Evolutionary conservation across 2,888 invertebrate genomes (phyloP).

Genomic region (Pasiphila rectangulata): DNA sequence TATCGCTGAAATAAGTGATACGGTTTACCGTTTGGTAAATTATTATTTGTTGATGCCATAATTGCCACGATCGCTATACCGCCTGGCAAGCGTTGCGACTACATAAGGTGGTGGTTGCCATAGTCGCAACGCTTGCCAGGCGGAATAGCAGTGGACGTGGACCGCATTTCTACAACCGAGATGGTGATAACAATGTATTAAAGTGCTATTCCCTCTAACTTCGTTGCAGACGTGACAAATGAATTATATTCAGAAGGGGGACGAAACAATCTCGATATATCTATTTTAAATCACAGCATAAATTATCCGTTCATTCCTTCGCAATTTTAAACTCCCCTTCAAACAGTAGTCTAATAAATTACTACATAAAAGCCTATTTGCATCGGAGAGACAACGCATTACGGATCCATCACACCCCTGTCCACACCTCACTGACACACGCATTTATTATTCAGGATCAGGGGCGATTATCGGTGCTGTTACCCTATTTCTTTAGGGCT

Average conservation of each 20-base stretch:
- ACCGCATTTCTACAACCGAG: too few relatives aligned
- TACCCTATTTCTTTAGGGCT: slow-evolving; percentile 51
- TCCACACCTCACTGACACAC: slow-evolving; percentile 37
- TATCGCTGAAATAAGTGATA: too few relatives aligned
- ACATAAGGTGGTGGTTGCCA: too few relatives aligned
- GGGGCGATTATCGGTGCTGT: slow-evolving; percentile 57
- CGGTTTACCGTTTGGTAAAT: too few relatives aligned
- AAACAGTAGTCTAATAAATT: slow-evolving; percentile 21
- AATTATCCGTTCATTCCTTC: background rate
- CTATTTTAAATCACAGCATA: slow-evolving; percentile 4
- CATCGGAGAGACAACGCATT: slow-evolving; percentile 24
- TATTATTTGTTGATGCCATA: too few relatives aligned
- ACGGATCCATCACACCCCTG: slow-evolving; percentile 37
- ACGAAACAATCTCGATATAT: background rate
- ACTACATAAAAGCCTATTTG: slow-evolving; percentile 27
- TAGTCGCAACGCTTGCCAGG: too few relatives aligned
- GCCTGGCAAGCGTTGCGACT: too few relatives aligned
- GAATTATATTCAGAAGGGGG: background rate
- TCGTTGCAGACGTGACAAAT: background rate
- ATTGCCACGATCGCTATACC: too few relatives aligned
- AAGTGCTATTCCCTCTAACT: background rate
- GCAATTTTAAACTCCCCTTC: slow-evolving; percentile 5
- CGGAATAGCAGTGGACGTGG: too few relatives aligned
- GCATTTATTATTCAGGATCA: slow-evolving; percentile 67
- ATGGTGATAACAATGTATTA: too few relatives aligned